Evolutionary conservation across 2,797 vertebrate genomes (phyloP), one percentile per base, ranked within the genome.

Genomic region (Betta splendens): DNA sequence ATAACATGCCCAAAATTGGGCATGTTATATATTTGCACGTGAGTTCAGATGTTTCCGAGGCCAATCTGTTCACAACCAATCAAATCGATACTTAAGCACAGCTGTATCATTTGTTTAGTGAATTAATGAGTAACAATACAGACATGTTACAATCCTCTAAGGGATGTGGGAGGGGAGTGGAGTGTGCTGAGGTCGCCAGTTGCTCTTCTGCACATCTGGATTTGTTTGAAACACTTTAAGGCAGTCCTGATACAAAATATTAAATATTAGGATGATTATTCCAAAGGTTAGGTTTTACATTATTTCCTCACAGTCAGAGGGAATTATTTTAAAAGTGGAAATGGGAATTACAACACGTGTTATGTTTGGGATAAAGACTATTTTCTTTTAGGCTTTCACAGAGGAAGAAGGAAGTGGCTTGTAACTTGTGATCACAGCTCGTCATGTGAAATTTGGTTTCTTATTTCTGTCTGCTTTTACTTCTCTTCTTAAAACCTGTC

Each of bases 1-100:
- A 20, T 35, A 55, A 5, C 7, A 33, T 33, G 32, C 35, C 77
- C 74, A 59, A 73, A 86, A 54, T 79, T 73, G 72, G 78, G 77
- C 59, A 18, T n/a, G 2, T 39, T 53, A n/a, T n/a, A n/a, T n/a
- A n/a, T n/a, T n/a, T n/a, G n/a, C n/a, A n/a, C n/a, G n/a, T n/a
- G n/a, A n/a, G n/a, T n/a, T n/a, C n/a, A n/a, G n/a, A n/a, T n/a
- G n/a, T n/a, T n/a, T n/a, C n/a, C n/a, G n/a, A n/a, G n/a, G n/a
- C n/a, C 4, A 29, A 5, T 3, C 5, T 1, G 5, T 25, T 31
- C 4, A 28, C 26, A 17, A 11, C 5, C 28, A 29, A 29, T 29
- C 29, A 7, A 29, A 9, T 11, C 29, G 10, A 29, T 10, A 29
- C 11, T 29, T 11, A 9, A 29, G 10, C 10, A n/a, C n/a, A n/a